Evolutionary conservation across 2,797 vertebrate species (phyloP).

Genomic region (Acanthurus lineatus): DNA sequence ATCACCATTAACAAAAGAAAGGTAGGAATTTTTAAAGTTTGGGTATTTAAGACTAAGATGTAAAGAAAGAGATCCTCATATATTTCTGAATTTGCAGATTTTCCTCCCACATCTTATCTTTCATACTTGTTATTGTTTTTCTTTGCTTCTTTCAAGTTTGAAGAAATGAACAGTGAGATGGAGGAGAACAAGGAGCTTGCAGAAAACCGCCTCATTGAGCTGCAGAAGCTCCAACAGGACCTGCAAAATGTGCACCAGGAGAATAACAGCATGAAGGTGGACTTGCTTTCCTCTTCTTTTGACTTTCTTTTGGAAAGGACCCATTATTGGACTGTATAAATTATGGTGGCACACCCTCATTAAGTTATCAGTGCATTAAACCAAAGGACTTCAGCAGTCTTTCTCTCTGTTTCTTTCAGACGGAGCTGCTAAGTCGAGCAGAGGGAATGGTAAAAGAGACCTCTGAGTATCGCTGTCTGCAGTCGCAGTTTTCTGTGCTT

Average conservation of each 20-base stretch:
- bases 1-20: slow-evolving; percentile 97
- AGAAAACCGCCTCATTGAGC: slow-evolving; percentile 92
- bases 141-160: slow-evolving; percentile 83
- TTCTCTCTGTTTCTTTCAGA: slow-evolving; percentile 72
- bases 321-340: no score
- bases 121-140: not conserved
- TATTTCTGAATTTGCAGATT: not conserved
- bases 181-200: slow-evolving; percentile 97
- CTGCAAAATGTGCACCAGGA: slow-evolving; percentile 92
- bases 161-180: slow-evolving; percentile 97
- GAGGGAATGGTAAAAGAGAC: slow-evolving; percentile 94
- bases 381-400: not conserved
- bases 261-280: slow-evolving; percentile 93
- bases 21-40: slow-evolving; percentile 78
- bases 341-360: no score
- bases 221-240: slow-evolving; percentile 95
- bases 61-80: not conserved
- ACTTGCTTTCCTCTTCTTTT: not conserved
- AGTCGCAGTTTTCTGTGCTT: slow-evolving; percentile 97
- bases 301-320: not conserved
- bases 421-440: slow-evolving; percentile 90
- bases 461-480: slow-evolving; percentile 96
- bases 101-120: not conserved
- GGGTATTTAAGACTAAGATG: not conserved
- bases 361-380: not conserved